Percentiles rank a stretch among this genome's conserved stretches.
Evolutionary conservation across 2,113 vertebrate species (phyloP).

Genomic region (Macroglossus sobrinus): DNA sequence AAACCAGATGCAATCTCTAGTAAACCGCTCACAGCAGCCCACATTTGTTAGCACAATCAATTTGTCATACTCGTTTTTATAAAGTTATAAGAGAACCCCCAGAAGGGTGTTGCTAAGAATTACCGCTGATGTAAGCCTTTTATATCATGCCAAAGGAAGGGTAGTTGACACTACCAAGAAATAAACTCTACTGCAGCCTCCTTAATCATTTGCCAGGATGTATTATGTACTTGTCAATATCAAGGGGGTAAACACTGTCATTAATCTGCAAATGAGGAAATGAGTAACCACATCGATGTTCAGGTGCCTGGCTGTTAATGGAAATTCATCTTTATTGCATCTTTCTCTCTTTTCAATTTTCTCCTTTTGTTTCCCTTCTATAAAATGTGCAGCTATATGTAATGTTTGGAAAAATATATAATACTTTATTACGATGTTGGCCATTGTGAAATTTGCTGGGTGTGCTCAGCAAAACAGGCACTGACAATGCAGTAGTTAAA

Average conservation of each 20-base stretch:
- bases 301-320: slow-evolving; percentile 43
- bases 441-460: slow-evolving; percentile 60
- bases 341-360: slow-evolving; percentile 44
- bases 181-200: slow-evolving; percentile 28
- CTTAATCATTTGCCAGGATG: slow-evolving; percentile 69
- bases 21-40: neutral
- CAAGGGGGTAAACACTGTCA: slow-evolving; percentile 64
- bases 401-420: slow-evolving; percentile 58
- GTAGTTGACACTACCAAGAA: slow-evolving; percentile 41
- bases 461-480: slow-evolving; percentile 59
- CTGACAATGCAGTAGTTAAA: slow-evolving; percentile 66
- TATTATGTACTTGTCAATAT: slow-evolving; percentile 63
- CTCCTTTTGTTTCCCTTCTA: slow-evolving; percentile 43
- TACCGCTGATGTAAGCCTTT: slow-evolving; percentile 59
- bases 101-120: slow-evolving; percentile 52
- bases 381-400: slow-evolving; percentile 57
- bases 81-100: slow-evolving; percentile 21
- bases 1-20: neutral
- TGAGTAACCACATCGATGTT: slow-evolving; percentile 36
- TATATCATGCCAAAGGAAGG: slow-evolving; percentile 54
- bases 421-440: slow-evolving; percentile 56
- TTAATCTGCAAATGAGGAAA: slow-evolving; percentile 67
- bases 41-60: slow-evolving; percentile 43
- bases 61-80: slow-evolving; percentile 54
- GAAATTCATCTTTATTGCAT: slow-evolving; percentile 31